phyloP scores from a whole-genome alignment of 2,888 invertebrate species.

The Neria commutata region DNA sequence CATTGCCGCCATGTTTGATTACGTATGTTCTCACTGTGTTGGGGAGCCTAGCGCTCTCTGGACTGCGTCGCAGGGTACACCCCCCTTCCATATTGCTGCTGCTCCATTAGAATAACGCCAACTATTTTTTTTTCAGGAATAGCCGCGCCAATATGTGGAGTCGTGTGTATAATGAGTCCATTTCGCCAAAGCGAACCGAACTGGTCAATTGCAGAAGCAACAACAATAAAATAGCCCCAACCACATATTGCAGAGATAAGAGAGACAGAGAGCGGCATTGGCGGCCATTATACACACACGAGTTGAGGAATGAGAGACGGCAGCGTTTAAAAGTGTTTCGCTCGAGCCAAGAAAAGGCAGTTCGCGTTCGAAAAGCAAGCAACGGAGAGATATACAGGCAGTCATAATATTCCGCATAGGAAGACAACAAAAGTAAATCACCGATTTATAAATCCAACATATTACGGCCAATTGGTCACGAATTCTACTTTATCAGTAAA shows the following conservation, averaged over 20 bases:
- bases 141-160: constrained; percentile 5
- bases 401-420: too few species aligned
- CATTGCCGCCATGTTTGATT: constrained; percentile 43
- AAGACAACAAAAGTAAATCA: constrained; percentile 26
- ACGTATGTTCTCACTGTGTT: too few species aligned
- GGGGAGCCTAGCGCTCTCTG: too few species aligned
- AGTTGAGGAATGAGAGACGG: constrained; percentile 3
- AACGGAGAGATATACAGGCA: constrained; percentile 35
- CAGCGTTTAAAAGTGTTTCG: constrained; percentile 53
- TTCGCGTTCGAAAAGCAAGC: constrained; percentile 44
- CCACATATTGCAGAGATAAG: constrained; percentile 10
- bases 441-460: constrained; percentile 33
- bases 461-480: constrained; percentile 25
- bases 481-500: constrained; percentile 29
- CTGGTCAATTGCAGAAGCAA: background rate
- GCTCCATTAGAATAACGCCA: too few species aligned
- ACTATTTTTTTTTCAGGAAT: too few species aligned
- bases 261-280: background rate
- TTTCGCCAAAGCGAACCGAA: background rate
- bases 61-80: too few species aligned
- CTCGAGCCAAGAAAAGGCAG: constrained; percentile 41
- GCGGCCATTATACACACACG: background rate
- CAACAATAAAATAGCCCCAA: background rate
- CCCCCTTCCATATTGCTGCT: too few species aligned
- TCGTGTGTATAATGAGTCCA: constrained; percentile 9